These are phyloP conservation scores for Drosophila murphyi DNA, from an alignment of 1,140 invertebrate species.

Conservation along the genomic window DNA sequence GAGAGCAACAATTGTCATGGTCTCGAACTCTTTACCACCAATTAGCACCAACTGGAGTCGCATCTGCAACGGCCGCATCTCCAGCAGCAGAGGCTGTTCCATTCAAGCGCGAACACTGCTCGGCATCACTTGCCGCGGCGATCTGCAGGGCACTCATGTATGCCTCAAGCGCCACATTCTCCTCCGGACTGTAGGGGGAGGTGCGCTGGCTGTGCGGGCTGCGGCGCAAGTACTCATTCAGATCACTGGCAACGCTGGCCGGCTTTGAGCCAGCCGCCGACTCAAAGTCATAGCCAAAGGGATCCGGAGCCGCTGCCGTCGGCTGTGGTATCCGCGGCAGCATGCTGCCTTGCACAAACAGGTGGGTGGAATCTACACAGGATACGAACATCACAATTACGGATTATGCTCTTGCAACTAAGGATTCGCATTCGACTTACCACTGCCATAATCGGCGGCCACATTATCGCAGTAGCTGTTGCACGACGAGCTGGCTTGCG, in stretches of 20 bases:
- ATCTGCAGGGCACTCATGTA: constrained; percentile 79
- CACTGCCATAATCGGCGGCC: constrained; percentile 67
- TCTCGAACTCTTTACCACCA: constrained; percentile 66
- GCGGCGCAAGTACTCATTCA: constrained; percentile 75
- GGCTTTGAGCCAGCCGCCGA: constrained; percentile 51
- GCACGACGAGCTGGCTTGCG: constrained; percentile 45
- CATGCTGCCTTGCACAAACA: constrained; percentile 67
- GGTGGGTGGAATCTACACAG: constrained; percentile 57
- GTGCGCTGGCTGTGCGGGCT: constrained; percentile 76
- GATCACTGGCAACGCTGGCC: constrained; percentile 67
- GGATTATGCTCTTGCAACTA: neutral
- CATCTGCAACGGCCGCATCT: constrained; percentile 55
- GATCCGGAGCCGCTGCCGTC: constrained; percentile 53
- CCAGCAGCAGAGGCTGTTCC: constrained; percentile 45
- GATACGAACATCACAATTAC: neutral
- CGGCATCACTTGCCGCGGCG: constrained; percentile 57
- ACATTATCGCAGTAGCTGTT: constrained; percentile 67
- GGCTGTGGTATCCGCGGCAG: constrained; percentile 64
- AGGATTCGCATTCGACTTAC: constrained; percentile 30
- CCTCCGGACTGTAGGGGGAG: constrained; percentile 76
- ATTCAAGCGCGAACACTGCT: constrained; percentile 74
- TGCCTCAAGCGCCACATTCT: constrained; percentile 71
- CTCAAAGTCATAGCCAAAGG: constrained; percentile 75
- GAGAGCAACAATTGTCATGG: constrained; percentile 64
- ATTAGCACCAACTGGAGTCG: constrained; percentile 55